Base-by-base conservation (phyloP, 2,113 vertebrate genomes). In the Calonectris borealis region DNA sequence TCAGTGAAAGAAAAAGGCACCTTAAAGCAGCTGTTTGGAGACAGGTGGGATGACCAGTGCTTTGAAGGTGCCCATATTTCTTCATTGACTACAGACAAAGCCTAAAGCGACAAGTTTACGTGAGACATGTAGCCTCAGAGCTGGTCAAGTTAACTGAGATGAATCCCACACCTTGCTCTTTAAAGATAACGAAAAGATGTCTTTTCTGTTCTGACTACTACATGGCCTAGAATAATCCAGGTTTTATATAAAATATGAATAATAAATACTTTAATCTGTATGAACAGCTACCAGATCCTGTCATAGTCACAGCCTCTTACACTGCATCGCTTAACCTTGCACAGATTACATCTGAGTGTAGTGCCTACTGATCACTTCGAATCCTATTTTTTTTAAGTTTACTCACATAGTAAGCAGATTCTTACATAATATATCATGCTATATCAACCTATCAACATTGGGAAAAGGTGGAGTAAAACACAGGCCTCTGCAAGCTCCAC, bases 231-330 rank as follows among this genome's bases (percentile, higher is more conserved):
- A 88, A 70, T 83, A 90, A 90, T 69, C 84, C 57, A 65, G 29
- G 13, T 42, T 95, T 93, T 91, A 89, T 31, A 68, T 15, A 79
- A 91, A 89, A 93, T 40, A 79, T 31, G 24, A 95, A 57, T 76
- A 91, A 87, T 85, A 85, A 93, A 89, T 94, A 87, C 15, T 91
- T 86, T 34, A 55, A 64, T 86, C 65, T 82, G 26, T 36, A 85
- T 52, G 62, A 94, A 72, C 14, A 90, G 54, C 36, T 44, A 79
- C 4, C 11, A 32, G 40, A 94, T 49, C 21, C 26, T 85, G 70
- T 26, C 54, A 69, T 1, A 68, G 34, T 15, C 42, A 51, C 19
- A 32, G 51, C 51, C 32, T 92, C 88, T 60, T 42, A 70, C 13
- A 25, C 40, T 19, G 20, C 26, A 94, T 38, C 0, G 0, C 52